These are phyloP conservation scores for Eupithecia pulchellata DNA, from an alignment of 2,888 invertebrate genomes.

Conservation along the genomic window DNA sequence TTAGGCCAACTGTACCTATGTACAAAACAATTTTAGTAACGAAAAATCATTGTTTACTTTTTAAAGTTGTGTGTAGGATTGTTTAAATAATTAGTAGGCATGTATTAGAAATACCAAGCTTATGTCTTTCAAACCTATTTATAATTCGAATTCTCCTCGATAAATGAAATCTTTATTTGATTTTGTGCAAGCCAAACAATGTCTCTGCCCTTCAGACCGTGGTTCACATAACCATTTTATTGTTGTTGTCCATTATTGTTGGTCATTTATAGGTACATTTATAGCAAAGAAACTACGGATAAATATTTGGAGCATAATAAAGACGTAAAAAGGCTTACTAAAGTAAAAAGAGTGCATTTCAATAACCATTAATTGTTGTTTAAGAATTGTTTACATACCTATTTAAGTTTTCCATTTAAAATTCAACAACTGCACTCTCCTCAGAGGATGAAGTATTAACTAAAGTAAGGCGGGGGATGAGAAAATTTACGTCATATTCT, in stretches of 20 bases:
- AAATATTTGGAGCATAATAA: neutral
- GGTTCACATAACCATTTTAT: neutral
- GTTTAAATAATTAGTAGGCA: too few species aligned
- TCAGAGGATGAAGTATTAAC: slow-evolving; percentile 37
- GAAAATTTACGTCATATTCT: neutral
- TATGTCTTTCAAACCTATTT: neutral
- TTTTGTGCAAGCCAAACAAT: neutral
- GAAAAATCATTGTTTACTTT: too few species aligned
- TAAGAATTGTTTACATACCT: slow-evolving; percentile 50
- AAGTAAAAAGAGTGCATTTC: slow-evolving; percentile 33
- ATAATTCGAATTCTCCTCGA: neutral
- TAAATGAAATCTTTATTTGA: too few species aligned
- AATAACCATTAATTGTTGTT: slow-evolving; percentile 52
- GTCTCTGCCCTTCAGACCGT: neutral
- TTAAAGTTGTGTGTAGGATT: too few species aligned
- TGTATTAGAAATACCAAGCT: too few species aligned
- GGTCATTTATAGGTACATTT: neutral
- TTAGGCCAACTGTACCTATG: too few species aligned
- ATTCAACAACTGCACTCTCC: slow-evolving; percentile 50
- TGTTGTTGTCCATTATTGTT: too few species aligned
- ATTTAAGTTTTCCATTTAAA: slow-evolving; percentile 59
- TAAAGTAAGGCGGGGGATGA: neutral
- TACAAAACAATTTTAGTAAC: neutral
- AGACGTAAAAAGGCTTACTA: neutral
- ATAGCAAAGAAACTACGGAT: neutral